Evolutionary conservation across 2,888 invertebrate genomes (phyloP), one percentile per base, ranked within the genome.

Genomic region (Sabatieria punctata): DNA sequence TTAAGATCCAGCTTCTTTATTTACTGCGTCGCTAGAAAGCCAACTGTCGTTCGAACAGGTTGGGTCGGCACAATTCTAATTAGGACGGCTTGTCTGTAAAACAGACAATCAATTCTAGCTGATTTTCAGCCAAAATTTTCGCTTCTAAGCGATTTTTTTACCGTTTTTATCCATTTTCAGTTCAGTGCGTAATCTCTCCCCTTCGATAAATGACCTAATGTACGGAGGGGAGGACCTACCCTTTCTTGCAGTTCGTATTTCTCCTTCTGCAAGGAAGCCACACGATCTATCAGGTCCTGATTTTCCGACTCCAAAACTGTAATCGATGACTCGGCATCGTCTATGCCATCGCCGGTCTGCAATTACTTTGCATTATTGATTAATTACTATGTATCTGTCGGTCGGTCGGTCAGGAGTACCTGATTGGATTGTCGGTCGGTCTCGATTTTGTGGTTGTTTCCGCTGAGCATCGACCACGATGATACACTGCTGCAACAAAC

Each of bases 211-310:
- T n/a, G n/a, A n/a, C n/a, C n/a, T n/a, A n/a, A n/a, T n/a, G n/a
- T n/a, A n/a, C n/a, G n/a, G n/a, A n/a, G n/a, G n/a, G n/a, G 21
- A 22, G 18, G 6, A 42, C 42, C 45, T 38, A 70, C 67, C 60
- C 66, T 66, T 53, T 72, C 72, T 49, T 71, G 69, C 25, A 71
- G 51, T 26, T 60, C 60, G 67, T 68, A 70, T 36, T 70, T 71
- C 46, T 69, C 65, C 51, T 71, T 65, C 54, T 71, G 71, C 4
- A 70, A 46, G 3, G 54, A 54, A 2, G 66, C 60, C 13, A 71
- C 42, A 43, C 68, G 59, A 25, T 53, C 55, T 21, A 71, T 48
- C 22, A 71, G 55, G 23, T 67, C 67, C 22, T 55, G 57, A 47
- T 68, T 64, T 49, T 71, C 71, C 36, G 61, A 59, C 41, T 65